These are phyloP conservation scores for Lagopus leucura DNA, from an alignment of 2,113 vertebrate genomes.

Conservation along the genomic window DNA sequence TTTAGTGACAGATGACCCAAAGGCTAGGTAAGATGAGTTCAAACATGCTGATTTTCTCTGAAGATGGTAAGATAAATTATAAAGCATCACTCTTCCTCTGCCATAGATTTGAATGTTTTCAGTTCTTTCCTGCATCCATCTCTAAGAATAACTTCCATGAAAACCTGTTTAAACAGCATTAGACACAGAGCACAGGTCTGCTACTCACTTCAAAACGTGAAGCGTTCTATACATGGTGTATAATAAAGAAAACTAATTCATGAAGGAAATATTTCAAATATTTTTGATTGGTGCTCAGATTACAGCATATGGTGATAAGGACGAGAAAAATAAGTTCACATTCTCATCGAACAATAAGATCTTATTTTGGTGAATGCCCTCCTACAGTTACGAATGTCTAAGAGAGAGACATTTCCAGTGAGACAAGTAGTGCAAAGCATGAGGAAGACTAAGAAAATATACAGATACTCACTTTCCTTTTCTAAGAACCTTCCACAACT, in stretches of 20 bases:
- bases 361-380: not conserved
- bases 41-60: not conserved
- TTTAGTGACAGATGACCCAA: not conserved
- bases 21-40: not conserved
- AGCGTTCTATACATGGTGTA: not conserved
- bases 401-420: not conserved
- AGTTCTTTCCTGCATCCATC: not conserved
- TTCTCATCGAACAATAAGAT: constrained; percentile 5
- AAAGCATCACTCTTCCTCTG: not conserved
- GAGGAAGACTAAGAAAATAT: not conserved
- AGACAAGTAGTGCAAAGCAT: not conserved
- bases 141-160: not conserved
- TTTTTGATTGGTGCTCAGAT: constrained; percentile 35
- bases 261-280: not conserved
- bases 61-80: not conserved
- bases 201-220: not conserved
- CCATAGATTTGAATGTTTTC: not conserved
- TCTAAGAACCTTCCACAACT: not conserved
- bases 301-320: not conserved
- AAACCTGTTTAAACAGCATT: not conserved
- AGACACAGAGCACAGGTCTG: not conserved
- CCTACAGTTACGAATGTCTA: not conserved
- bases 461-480: not conserved
- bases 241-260: not conserved
- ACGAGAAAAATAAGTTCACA: not conserved